Base-by-base conservation (phyloP, 2,888 invertebrate genomes). In the Sepioteuthis lessoniana region DNA sequence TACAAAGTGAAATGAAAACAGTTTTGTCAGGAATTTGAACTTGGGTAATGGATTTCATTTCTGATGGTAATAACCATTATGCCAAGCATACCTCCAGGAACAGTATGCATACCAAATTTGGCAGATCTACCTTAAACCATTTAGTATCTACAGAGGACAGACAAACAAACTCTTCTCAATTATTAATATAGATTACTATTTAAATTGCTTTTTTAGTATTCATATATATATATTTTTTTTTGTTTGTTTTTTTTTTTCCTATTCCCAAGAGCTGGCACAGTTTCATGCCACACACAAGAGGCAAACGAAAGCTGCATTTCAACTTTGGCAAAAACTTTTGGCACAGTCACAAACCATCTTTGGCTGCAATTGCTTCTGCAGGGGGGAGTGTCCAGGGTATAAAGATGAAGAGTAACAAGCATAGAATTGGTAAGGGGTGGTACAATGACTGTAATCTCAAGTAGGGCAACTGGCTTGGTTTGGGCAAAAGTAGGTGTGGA, bases 311-410 rank as follows among this genome's bases (percentile, higher is more conserved):
- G 31, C 76, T 76, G 76, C 76, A 76, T 76, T 76, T n/a, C 76
- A 76, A n/a, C 76, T 76, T 76, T 76, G 76, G 76, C 76, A n/a
- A 76, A 76, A 76, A 76, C 10, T 76, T 76, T 76, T 76, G 76
- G 76, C 76, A 76, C n/a, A 0, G 10, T n/a, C 76, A 76, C 76
- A 76, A 76, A 76, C 76, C 76, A n/a, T 76, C 76, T 76, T 76
- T 76, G 76, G 76, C 76, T 76, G 76, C 76, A 76, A 76, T 76
- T 31, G 76, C 76, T 76, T 76, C 76, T 76, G 76, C n/a, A 76
- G 76, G n/a, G 76, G n/a, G 76, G 76, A 31, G 76, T n/a, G 76
- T 76, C n/a, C n/a, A 76, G 76, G 76, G 76, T 13, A 16, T n/a
- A 76, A 76, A n/a, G n/a, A 76, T 76, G 76, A 76, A n/a, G 76